These are phyloP conservation scores for Tragelaphus imberbis DNA, from an alignment of 2,113 vertebrate species.

Conservation along the genomic window DNA sequence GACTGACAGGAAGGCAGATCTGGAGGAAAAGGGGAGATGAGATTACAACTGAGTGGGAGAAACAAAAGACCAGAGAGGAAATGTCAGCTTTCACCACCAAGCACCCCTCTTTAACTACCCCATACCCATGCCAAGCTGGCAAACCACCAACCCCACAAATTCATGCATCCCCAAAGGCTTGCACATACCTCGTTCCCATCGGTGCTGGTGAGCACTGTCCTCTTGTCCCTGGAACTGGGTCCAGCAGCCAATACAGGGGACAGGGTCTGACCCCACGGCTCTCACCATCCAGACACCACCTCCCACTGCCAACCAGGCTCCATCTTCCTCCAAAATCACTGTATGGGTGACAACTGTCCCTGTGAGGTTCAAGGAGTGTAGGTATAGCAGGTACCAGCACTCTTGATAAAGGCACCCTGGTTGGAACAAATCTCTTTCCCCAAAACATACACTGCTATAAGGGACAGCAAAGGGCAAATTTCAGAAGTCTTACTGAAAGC, in stretches of 20 bases:
- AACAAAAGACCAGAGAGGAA: neutral
- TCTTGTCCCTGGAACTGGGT: neutral
- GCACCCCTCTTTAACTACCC: neutral
- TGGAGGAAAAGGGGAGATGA: neutral
- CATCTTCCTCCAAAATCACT: neutral
- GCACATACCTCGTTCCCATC: rapidly evolving
- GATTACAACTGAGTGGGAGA: neutral
- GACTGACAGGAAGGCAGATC: neutral
- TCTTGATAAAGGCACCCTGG: neutral
- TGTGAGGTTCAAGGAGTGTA: neutral
- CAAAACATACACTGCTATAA: neutral
- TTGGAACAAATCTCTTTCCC: neutral
- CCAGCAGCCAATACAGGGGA: neutral
- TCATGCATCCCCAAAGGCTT: neutral
- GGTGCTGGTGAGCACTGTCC: neutral
- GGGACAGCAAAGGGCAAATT: neutral
- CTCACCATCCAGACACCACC: neutral
- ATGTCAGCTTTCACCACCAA: neutral
- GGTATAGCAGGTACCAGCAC: neutral
- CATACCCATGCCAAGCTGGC: rapidly evolving
- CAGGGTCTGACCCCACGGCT: neutral
- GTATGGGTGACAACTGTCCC: neutral
- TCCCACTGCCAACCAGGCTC: neutral
- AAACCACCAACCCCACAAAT: neutral
- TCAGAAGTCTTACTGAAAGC: neutral